Conservation (phyloP, 1,140 invertebrate genomes). For the Drosophila sproati region DNA sequence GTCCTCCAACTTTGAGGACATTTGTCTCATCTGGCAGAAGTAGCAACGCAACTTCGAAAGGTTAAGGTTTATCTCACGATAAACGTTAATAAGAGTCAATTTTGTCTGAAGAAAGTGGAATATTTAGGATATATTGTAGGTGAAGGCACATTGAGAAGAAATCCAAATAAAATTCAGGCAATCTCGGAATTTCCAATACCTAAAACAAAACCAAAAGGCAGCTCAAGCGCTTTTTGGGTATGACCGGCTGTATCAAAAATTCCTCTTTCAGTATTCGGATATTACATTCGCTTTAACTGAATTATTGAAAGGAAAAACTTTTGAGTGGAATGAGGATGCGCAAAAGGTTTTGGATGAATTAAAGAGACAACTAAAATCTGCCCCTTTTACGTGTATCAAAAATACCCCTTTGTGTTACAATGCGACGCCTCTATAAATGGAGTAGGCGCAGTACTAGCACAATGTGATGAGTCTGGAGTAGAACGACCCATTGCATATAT, state of each 20-base stretch:
- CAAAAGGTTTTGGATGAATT: too few relatives aligned
- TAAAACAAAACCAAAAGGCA: not conserved
- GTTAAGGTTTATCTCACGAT: not conserved
- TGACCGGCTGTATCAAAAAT: not conserved
- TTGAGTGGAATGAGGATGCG: too few relatives aligned
- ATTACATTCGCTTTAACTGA: too few relatives aligned
- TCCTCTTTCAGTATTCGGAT: too few relatives aligned
- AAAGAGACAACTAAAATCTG: too few relatives aligned
- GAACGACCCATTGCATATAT: too few relatives aligned
- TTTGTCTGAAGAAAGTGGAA: not conserved
- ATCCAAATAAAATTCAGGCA: not conserved
- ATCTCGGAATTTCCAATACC: not conserved
- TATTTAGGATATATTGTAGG: constrained; percentile 11
- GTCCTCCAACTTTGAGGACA: not conserved
- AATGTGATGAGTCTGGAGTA: too few relatives aligned
- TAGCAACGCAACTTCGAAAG: not conserved
- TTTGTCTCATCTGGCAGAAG: not conserved
- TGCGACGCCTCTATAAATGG: too few relatives aligned
- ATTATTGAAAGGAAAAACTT: too few relatives aligned
- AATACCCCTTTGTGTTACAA: too few relatives aligned
- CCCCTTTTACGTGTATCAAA: too few relatives aligned
- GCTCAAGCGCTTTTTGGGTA: not conserved
- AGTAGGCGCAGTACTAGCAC: too few relatives aligned
- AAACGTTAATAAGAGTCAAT: constrained; percentile 1
- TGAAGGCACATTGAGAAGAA: constrained; percentile 5